Conservation (phyloP, 2,797 vertebrate genomes). For the Gorsachius magnificus region DNA sequence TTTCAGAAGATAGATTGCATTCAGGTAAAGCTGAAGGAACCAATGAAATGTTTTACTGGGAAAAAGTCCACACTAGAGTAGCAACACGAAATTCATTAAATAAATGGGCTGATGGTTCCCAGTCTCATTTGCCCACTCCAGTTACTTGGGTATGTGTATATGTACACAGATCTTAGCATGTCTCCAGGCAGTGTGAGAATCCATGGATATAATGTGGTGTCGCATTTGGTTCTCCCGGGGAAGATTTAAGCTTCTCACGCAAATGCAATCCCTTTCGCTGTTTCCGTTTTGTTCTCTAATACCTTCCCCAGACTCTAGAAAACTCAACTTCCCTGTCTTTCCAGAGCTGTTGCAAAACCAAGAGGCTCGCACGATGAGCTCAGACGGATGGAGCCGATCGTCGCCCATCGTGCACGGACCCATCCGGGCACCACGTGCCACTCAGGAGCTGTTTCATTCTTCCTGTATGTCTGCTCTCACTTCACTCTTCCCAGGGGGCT, state of each 20-base stretch:
- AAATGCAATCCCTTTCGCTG: accelerated
- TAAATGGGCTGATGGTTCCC: background rate
- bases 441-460: background rate
- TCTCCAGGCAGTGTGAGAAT: background rate
- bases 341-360: background rate
- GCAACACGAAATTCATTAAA: background rate
- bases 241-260: background rate
- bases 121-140: background rate
- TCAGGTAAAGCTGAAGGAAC: background rate
- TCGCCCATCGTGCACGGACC: accelerated
- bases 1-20: background rate
- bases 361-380: accelerated
- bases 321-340: background rate
- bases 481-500: background rate
- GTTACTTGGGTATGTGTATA: background rate
- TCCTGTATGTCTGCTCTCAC: background rate
- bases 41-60: background rate
- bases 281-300: background rate
- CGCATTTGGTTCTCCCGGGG: accelerated
- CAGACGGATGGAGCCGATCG: accelerated
- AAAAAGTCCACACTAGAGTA: background rate
- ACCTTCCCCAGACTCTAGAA: background rate
- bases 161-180: background rate
- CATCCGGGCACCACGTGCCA: accelerated
- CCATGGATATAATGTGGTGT: background rate